phyloP scores from a whole-genome alignment of 2,113 vertebrate species.

The Neogale vison region DNA sequence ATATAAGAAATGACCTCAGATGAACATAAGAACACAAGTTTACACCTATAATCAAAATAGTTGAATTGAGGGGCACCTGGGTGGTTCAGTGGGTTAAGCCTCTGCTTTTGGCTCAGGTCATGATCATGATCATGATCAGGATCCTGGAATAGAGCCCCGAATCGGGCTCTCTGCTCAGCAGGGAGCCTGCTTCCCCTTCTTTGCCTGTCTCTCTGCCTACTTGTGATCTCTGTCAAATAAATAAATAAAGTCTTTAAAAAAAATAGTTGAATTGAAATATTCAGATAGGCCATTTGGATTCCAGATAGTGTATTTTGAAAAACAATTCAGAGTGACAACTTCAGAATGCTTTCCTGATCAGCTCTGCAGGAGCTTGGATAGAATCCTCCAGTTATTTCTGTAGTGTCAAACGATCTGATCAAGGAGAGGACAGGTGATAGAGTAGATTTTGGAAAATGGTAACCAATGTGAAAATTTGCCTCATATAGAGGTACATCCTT shows the following conservation, averaged over 20 bases:
- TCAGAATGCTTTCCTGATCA: conserved; percentile 45
- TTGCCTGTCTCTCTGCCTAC: too few relatives aligned
- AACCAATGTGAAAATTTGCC: background rate
- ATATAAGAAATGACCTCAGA: conserved; percentile 62
- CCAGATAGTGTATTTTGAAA: conserved; percentile 26
- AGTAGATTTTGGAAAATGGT: background rate
- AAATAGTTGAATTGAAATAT: conserved; percentile 66
- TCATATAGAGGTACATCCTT: background rate
- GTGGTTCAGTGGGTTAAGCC: too few relatives aligned
- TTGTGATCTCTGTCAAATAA: too few relatives aligned
- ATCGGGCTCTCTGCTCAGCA: too few relatives aligned
- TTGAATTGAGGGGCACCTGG: background rate
- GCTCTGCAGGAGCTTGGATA: background rate
- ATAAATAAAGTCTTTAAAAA: background rate
- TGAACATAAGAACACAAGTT: conserved; percentile 54
- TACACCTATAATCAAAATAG: conserved; percentile 68
- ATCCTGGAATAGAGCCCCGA: too few relatives aligned
- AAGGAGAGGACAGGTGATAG: background rate
- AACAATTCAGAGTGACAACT: conserved; percentile 51
- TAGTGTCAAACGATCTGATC: background rate
- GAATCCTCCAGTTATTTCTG: background rate
- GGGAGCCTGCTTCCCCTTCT: too few relatives aligned
- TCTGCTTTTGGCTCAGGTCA: too few relatives aligned
- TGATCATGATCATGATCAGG: too few relatives aligned
- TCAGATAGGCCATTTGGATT: conserved; percentile 65